Evolutionary conservation across 1,140 invertebrate species (phyloP), one percentile per base, ranked within the genome.

Genomic region (Theocolax elegans): DNA sequence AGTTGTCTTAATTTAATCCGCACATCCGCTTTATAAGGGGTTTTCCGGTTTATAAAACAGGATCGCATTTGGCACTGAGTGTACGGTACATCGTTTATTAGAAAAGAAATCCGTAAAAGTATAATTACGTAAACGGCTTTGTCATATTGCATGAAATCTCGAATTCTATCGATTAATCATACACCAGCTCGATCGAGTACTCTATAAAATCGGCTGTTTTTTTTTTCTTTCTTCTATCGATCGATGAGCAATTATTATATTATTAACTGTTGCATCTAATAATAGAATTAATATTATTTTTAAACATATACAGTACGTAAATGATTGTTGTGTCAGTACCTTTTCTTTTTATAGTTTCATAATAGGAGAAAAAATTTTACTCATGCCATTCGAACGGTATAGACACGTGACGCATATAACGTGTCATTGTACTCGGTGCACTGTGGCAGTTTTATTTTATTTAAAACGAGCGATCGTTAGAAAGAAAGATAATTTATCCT

Each of bases 91-190:
- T 35, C 21, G 19, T 15, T 6, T 7, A 2, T 19, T 15, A 25
- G 19, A 58, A 60, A 68, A 60, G 12, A 60, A 49, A 62, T 53
- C 46, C 21, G 31, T 44, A 69, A 53, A 44, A 69, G 44, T 63
- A n/a, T n/a, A 54, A 69, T 69, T 63, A 69, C 67, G 58, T 69
- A 69, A 69, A 69, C 10, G 17, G 48, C 58, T 62, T 62, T 62
- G 67, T 63, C 59, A 10, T 38, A 60, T 10, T 29, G 31, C 48
- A 38, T 54, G 13, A 62, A 54, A 51, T 59, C 17, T 53, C 35
- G 15, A 62, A 58, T 58, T 67, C 29, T 56, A 12, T 19, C 29
- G 23, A 29, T 51, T 66, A 54, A 56, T 51, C 48, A 21, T 27
- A 62, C 17, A 17, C n/a, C n/a, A 7, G 21, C 1, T 60, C 13